Evolutionary conservation across 2,888 invertebrate genomes (phyloP).

Genomic region (Ommatoiulus sabulosus): DNA sequence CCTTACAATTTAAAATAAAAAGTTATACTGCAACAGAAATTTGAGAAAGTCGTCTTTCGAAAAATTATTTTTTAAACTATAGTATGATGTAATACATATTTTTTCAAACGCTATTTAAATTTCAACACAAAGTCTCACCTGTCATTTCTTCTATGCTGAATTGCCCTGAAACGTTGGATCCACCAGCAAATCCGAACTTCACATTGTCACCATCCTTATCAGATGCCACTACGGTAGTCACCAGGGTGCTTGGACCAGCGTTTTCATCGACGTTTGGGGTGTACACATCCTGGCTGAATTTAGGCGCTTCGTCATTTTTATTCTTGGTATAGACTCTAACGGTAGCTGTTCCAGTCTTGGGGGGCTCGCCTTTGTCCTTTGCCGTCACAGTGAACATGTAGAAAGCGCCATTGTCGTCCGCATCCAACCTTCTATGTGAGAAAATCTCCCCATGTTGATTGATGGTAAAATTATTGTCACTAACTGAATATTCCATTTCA

Average conservation of each 20-base stretch:
- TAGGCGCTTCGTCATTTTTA: slow-evolving; percentile 97
- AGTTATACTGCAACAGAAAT: no score
- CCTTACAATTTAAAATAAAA: no score
- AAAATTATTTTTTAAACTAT: no score
- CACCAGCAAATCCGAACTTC: slow-evolving; percentile 86
- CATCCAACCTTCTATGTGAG: slow-evolving; percentile 92
- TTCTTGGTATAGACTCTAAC: slow-evolving; percentile 97
- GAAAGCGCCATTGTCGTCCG: slow-evolving; percentile 96
- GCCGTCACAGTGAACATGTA: slow-evolving; percentile 95
- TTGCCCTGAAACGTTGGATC: slow-evolving; percentile 86
- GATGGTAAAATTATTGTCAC: slow-evolving; percentile 94
- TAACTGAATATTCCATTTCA: slow-evolving; percentile 90
- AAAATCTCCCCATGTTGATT: slow-evolving; percentile 93
- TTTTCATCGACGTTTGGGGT: slow-evolving; percentile 97
- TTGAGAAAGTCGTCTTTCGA: no score
- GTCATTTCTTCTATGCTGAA: slow-evolving; percentile 96
- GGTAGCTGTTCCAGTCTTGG: slow-evolving; percentile 91
- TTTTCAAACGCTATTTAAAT: background rate
- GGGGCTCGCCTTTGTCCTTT: slow-evolving; percentile 93
- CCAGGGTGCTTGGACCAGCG: slow-evolving; percentile 93
- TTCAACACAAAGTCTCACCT: slow-evolving; percentile 65
- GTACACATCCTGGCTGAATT: slow-evolving; percentile 95
- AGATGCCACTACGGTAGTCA: slow-evolving; percentile 96
- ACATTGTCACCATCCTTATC: slow-evolving; percentile 98
- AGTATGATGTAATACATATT: no score